These are phyloP conservation scores for Catostomus latipinnis DNA, from an alignment of 2,797 vertebrate genomes.

Conservation along the genomic window DNA sequence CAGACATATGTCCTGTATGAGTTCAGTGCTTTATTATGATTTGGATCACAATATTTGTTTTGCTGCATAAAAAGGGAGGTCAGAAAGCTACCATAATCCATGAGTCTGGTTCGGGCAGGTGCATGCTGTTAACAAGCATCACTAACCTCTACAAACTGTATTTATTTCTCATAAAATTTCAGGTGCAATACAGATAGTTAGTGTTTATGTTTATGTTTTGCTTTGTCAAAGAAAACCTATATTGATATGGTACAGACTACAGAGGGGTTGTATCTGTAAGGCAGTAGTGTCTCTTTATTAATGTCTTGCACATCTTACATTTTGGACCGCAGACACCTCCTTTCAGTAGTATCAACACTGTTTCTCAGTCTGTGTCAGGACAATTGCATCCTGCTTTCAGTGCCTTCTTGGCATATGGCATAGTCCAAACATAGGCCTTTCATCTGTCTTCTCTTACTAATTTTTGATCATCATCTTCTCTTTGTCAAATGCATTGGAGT, in stretches of 20 bases:
- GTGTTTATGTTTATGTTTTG: conserved; percentile 38
- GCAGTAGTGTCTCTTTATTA: background rate
- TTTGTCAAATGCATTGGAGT: conserved; percentile 43
- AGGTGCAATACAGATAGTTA: conserved; percentile 56
- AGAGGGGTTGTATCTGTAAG: background rate
- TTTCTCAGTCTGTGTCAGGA: conserved; percentile 49
- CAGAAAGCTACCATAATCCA: conserved; percentile 40
- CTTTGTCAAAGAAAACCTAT: conserved; percentile 34
- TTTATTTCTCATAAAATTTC: conserved; percentile 57
- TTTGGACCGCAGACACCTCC: conserved; percentile 23
- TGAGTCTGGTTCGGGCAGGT: conserved; percentile 42
- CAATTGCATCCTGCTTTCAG: conserved; percentile 60
- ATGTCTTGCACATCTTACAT: conserved; percentile 4
- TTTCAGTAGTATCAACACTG: conserved; percentile 14
- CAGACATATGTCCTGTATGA: conserved; percentile 21
- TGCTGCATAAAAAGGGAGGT: conserved; percentile 48
- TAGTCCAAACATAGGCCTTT: conserved; percentile 42
- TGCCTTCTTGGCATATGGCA: conserved; percentile 63
- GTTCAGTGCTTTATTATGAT: conserved; percentile 34
- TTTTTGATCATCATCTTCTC: conserved; percentile 43
- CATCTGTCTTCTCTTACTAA: conserved; percentile 18
- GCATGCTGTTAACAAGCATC: conserved; percentile 54
- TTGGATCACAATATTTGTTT: conserved; percentile 15
- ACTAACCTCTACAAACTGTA: conserved; percentile 47
- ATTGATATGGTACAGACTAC: conserved; percentile 6